Evolutionary conservation across 2,888 invertebrate genomes (phyloP).

Genomic region (Agelastica alni): DNA sequence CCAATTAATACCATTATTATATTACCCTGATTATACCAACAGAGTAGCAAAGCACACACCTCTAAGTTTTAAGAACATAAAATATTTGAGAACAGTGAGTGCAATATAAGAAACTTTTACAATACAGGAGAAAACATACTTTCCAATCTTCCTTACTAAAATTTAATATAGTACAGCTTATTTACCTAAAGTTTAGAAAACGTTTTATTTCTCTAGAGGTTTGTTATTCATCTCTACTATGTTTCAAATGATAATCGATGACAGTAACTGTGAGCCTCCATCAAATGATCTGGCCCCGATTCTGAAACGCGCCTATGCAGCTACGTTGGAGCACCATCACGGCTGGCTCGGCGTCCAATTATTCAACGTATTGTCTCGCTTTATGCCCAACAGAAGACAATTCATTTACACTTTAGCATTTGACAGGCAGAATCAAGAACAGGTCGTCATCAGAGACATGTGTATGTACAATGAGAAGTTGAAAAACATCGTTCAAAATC

Average conservation of each 20-base stretch:
- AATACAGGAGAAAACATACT: no score
- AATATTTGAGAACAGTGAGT: no score
- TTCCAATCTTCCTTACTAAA: no score
- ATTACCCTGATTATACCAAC: no score
- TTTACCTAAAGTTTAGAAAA: no score
- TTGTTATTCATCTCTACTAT: constrained; percentile 66
- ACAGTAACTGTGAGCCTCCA: constrained; percentile 53
- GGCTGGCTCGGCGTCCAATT: constrained; percentile 77
- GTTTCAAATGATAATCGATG: constrained; percentile 62
- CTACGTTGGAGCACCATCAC: constrained; percentile 73
- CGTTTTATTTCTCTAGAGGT: constrained; percentile 59
- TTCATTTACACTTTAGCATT: constrained; percentile 42
- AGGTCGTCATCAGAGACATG: constrained; percentile 53
- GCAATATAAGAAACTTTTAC: no score
- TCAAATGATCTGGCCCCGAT: constrained; percentile 66
- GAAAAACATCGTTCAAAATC: constrained; percentile 62
- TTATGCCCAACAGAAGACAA: constrained; percentile 43
- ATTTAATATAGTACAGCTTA: no score
- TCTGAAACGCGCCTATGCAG: constrained; percentile 69
- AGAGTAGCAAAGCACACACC: no score
- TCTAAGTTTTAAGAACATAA: no score
- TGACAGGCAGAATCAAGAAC: constrained; percentile 47
- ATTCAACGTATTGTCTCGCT: constrained; percentile 61
- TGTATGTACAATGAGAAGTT: constrained; percentile 61
- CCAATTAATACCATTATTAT: no score